phyloP scores from a whole-genome alignment of 2,888 invertebrate species.

The Petrolisthes cinctipes region DNA sequence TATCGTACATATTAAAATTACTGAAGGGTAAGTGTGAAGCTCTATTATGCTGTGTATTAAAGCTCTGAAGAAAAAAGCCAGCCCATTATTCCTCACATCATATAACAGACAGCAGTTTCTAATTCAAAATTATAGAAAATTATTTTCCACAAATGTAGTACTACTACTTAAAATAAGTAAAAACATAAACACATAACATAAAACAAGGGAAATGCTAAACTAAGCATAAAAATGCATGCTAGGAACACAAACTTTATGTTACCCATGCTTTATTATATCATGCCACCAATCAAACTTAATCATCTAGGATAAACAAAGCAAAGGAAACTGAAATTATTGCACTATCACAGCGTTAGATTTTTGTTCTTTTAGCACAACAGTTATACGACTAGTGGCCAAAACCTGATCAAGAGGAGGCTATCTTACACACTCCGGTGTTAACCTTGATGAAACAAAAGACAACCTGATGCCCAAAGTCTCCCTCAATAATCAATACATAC shows the following conservation, averaged over 20 bases:
- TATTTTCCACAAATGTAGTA: too few species aligned
- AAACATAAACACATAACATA: neutral
- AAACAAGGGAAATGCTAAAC: neutral
- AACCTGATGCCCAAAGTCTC: too few species aligned
- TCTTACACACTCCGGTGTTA: neutral
- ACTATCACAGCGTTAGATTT: neutral
- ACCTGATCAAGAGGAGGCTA: neutral
- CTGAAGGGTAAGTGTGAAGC: too few species aligned
- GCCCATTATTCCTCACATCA: too few species aligned
- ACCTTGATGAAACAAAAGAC: neutral
- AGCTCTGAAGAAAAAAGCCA: too few species aligned
- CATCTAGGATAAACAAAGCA: neutral
- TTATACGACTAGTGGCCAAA: neutral
- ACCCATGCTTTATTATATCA: constrained; percentile 7
- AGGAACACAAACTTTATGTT: neutral
- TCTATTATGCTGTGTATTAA: too few species aligned
- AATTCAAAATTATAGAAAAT: too few species aligned
- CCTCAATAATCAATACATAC: too few species aligned
- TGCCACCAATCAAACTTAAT: neutral
- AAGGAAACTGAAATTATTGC: neutral
- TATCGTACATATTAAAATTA: too few species aligned
- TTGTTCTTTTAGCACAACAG: neutral
- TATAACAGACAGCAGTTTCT: too few species aligned
- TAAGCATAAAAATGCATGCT: neutral
- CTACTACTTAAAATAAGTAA: neutral